Conservation (phyloP, 2,888 invertebrate genomes). For the Argyresthia albistria region DNA sequence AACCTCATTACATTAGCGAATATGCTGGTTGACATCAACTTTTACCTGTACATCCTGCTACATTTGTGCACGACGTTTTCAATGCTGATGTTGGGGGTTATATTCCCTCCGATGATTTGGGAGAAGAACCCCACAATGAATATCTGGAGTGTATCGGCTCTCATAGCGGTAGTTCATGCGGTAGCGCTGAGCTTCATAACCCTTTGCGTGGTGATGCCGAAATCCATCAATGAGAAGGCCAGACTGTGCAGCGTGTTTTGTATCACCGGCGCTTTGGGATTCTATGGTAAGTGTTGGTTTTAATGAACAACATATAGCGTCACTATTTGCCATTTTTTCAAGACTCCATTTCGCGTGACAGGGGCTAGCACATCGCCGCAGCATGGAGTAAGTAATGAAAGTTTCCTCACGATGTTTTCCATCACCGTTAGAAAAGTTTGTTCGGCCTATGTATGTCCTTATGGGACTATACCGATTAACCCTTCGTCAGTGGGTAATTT, state of each 20-base stretch:
- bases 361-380: no score
- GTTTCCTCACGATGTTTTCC: no score
- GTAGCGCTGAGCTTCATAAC: slow-evolving; percentile 55
- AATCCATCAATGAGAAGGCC: slow-evolving; percentile 48
- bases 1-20: slow-evolving; percentile 53
- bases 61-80: slow-evolving; percentile 69
- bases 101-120: slow-evolving; percentile 69
- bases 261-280: slow-evolving; percentile 64
- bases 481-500: no score
- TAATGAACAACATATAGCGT: no score
- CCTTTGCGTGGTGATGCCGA: slow-evolving; percentile 51
- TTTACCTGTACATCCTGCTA: slow-evolving; percentile 69
- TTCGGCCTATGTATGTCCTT: no score
- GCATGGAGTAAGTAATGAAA: no score
- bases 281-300: slow-evolving; percentile 57
- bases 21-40: slow-evolving; percentile 56
- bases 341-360: no score
- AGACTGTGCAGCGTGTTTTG: slow-evolving; percentile 55
- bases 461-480: no score
- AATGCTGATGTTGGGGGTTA: slow-evolving; percentile 56
- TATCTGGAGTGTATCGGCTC: slow-evolving; percentile 49
- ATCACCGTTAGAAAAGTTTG: no score
- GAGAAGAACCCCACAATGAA: slow-evolving; percentile 48
- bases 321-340: no score
- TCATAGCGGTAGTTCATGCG: slow-evolving; percentile 44